Conservation (phyloP, 2,113 vertebrate genomes). For the Mionectes macconnelli region DNA sequence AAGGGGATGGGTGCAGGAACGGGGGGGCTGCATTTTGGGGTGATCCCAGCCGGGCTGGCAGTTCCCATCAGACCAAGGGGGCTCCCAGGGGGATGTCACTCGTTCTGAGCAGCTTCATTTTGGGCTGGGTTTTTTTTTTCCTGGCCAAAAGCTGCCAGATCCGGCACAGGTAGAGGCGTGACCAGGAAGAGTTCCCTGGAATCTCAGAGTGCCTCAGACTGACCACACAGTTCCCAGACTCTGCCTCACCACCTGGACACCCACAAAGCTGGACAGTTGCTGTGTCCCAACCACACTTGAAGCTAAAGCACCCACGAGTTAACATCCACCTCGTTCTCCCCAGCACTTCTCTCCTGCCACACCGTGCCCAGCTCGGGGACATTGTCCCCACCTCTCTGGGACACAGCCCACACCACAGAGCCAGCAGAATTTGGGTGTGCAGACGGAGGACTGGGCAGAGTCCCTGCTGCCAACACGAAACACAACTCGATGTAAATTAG, state of each 20-base stretch:
- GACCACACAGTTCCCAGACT: fast-evolving
- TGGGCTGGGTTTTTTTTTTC: not conserved
- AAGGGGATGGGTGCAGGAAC: fast-evolving
- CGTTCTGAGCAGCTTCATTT: not conserved
- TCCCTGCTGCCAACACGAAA: not conserved
- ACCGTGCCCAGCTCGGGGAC: not conserved
- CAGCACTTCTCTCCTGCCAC: not conserved
- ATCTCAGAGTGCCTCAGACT: not conserved
- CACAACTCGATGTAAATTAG: not conserved
- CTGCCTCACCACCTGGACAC: not conserved
- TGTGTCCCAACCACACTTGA: not conserved
- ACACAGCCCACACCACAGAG: not conserved
- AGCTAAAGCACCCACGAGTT: fast-evolving
- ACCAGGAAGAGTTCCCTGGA: not conserved
- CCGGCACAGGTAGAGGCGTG: not conserved
- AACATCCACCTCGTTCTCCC: not conserved
- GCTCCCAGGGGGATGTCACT: not conserved
- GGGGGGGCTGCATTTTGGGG: not conserved
- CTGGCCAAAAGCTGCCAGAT: not conserved
- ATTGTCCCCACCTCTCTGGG: not conserved
- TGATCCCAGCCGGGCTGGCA: not conserved
- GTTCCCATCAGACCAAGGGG: fast-evolving
- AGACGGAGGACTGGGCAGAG: not conserved
- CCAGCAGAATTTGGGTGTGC: not conserved
- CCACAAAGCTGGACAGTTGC: not conserved